phyloP scores from a whole-genome alignment of 2,797 vertebrate genomes.

The Chelon auratus region DNA sequence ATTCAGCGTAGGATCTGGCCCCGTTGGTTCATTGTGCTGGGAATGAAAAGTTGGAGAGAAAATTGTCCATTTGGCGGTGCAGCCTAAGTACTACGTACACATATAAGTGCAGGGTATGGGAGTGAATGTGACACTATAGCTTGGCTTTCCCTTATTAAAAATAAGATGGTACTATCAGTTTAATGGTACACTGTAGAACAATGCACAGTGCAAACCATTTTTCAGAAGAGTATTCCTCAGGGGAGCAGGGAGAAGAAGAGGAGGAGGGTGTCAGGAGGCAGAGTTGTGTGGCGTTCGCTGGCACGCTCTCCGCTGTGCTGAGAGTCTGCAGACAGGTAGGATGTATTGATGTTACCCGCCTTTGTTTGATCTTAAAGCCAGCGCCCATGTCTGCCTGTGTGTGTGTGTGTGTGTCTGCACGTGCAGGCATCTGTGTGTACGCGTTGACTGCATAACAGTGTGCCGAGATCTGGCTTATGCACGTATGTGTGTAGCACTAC shows the following conservation, averaged over 20 bases:
- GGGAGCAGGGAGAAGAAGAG: neutral
- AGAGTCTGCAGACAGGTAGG: slow-evolving; percentile 75
- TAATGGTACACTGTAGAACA: neutral
- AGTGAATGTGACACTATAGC: neutral
- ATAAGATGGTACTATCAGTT: slow-evolving; percentile 16
- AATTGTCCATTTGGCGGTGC: neutral
- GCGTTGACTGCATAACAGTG: slow-evolving; percentile 43
- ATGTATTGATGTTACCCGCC: slow-evolving; percentile 79
- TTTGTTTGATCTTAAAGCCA: slow-evolving; percentile 85
- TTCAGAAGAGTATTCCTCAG: slow-evolving; percentile 27
- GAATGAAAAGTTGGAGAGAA: slow-evolving; percentile 22
- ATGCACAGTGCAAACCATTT: neutral
- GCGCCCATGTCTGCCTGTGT: slow-evolving; percentile 41
- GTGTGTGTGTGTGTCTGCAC: slow-evolving; percentile 32
- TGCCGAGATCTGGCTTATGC: slow-evolving; percentile 58
- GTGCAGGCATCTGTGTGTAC: slow-evolving; percentile 52
- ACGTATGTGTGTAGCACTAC: slow-evolving; percentile 22
- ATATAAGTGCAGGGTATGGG: neutral
- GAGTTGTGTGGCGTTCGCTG: slow-evolving; percentile 41
- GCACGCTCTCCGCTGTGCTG: slow-evolving; percentile 38
- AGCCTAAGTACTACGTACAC: neutral
- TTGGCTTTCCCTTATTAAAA: slow-evolving; percentile 6
- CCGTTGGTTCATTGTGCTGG: slow-evolving; percentile 5
- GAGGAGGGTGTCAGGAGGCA: slow-evolving; percentile 8
- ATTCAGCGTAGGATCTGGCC: slow-evolving; percentile 53